Evolutionary conservation across 2,888 invertebrate genomes (phyloP).

Genomic region (Caenorhabditis japonica): DNA sequence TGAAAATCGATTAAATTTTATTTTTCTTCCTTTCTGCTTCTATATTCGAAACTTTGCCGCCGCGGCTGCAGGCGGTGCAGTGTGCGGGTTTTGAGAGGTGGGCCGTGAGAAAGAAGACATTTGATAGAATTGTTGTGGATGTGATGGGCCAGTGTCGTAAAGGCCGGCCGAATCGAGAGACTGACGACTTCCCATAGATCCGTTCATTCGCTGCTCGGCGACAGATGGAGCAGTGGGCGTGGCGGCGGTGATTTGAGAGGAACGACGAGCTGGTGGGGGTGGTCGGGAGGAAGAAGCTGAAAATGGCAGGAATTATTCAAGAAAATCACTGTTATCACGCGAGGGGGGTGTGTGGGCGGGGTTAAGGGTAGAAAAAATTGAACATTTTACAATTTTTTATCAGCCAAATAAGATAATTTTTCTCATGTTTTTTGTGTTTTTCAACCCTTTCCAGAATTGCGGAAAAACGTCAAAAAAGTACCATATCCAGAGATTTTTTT

Average conservation of each 20-base stretch:
- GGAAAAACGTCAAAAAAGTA: too few relatives aligned
- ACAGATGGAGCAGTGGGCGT: slow-evolving; percentile 75
- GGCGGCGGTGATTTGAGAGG: slow-evolving; percentile 77
- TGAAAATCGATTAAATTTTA: neutral
- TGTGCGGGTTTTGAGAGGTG: neutral
- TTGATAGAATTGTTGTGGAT: slow-evolving; percentile 39
- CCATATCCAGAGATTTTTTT: too few relatives aligned
- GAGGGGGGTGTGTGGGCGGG: too few relatives aligned
- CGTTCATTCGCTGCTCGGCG: slow-evolving; percentile 63
- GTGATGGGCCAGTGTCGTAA: slow-evolving; percentile 34
- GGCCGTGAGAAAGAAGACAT: slow-evolving; percentile 36
- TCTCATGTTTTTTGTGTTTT: too few relatives aligned
- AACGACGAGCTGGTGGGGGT: slow-evolving; percentile 78
- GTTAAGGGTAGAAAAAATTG: too few relatives aligned
- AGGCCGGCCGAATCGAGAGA: slow-evolving; percentile 58
- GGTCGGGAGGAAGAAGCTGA: slow-evolving; percentile 78
- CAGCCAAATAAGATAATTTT: too few relatives aligned
- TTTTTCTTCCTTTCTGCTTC: too few relatives aligned
- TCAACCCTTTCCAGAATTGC: too few relatives aligned
- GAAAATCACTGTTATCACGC: too few relatives aligned
- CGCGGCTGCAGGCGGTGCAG: slow-evolving; percentile 1
- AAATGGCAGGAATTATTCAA: too few relatives aligned
- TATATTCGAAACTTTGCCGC: slow-evolving; percentile 50
- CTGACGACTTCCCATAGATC: slow-evolving; percentile 60
- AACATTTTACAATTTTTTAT: too few relatives aligned